Evolutionary conservation across 2,888 invertebrate genomes (phyloP).

Genomic region (Aleiodes alternator): DNA sequence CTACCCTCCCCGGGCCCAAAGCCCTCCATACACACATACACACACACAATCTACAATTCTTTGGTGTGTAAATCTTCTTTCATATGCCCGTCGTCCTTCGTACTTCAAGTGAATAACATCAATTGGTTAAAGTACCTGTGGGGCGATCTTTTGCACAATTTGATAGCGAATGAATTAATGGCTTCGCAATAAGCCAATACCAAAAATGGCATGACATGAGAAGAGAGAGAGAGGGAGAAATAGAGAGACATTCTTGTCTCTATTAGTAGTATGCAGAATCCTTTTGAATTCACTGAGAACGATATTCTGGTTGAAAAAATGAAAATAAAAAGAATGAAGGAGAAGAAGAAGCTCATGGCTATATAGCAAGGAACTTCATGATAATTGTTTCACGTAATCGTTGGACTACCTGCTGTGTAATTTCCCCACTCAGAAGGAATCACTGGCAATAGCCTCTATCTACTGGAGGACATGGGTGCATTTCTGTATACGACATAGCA

Average conservation of each 20-base stretch:
- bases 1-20: background rate
- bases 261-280: no score
- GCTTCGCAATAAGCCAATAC: conserved; percentile 19
- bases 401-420: conserved; percentile 23
- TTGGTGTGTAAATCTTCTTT: conserved; percentile 26
- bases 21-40: background rate
- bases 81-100: conserved; percentile 14
- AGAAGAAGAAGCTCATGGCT: background rate
- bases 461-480: no score
- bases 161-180: conserved; percentile 20
- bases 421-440: conserved; percentile 11
- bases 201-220: background rate
- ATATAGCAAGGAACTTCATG: conserved; percentile 12
- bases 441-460: no score
- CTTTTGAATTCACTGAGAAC: no score
- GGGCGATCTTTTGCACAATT: conserved; percentile 21
- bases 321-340: no score
- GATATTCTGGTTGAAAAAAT: no score
- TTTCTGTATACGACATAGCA: no score
- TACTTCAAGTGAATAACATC: conserved; percentile 17
- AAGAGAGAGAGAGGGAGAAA: no score
- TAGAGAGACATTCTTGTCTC: no score
- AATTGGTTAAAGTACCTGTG: conserved; percentile 22
- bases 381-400: conserved; percentile 29
- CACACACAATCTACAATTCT: conserved; percentile 10